phyloP scores from a whole-genome alignment of 1,140 invertebrate species.

The Frieseomelitta varia region DNA sequence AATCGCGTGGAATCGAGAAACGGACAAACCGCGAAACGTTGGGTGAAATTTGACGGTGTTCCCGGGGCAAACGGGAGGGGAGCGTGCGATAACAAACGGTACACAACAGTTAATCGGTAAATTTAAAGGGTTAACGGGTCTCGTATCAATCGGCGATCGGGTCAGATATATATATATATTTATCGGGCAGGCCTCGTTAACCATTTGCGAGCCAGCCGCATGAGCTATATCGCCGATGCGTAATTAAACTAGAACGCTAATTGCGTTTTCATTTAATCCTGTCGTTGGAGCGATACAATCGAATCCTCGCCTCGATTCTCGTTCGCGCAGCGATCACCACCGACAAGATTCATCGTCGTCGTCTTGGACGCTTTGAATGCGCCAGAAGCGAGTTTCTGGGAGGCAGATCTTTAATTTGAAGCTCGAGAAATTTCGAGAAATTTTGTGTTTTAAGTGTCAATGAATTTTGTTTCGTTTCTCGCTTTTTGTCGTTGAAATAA shows the following conservation, averaged over 20 bases:
- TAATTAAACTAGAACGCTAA: slow-evolving; percentile 60
- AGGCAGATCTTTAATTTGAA: no score
- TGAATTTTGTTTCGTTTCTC: no score
- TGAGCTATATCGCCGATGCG: slow-evolving; percentile 50
- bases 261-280: slow-evolving; percentile 64
- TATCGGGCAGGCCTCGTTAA: slow-evolving; percentile 40
- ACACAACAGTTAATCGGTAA: slow-evolving; percentile 20
- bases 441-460: no score
- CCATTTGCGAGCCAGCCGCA: slow-evolving; percentile 14
- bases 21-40: background rate
- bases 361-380: background rate
- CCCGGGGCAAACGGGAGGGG: no score
- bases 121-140: slow-evolving; percentile 24
- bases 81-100: background rate
- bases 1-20: no score
- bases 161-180: slow-evolving; percentile 28
- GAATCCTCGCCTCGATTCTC: slow-evolving; percentile 19
- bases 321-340: background rate
- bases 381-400: background rate
- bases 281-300: slow-evolving; percentile 45
- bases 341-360: background rate
- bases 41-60: background rate
- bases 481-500: no score
- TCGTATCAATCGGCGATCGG: background rate
- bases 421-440: no score